Percentiles rank a stretch among this genome's conserved stretches.
Conservation (phyloP, 2,113 vertebrate species). For the Myocastor coypus region DNA sequence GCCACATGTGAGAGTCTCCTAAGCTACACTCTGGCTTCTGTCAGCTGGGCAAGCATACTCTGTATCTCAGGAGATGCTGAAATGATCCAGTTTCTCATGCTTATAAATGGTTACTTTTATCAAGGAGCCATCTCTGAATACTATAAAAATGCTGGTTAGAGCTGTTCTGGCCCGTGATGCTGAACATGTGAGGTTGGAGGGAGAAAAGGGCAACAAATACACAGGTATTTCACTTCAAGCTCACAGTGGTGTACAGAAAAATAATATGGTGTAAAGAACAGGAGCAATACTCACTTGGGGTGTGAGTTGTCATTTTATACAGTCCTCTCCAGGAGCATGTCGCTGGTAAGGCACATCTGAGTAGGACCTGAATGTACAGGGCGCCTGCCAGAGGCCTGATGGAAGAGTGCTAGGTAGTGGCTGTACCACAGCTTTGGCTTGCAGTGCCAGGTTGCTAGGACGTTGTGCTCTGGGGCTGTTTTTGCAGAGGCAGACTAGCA, state of each 20-base stretch:
- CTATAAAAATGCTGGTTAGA: neutral
- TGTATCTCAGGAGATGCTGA: neutral
- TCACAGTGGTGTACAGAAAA: no score
- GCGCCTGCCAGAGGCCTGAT: neutral
- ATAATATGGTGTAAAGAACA: neutral
- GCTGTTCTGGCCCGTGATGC: no score
- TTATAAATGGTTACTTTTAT: neutral
- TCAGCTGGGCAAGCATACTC: neutral
- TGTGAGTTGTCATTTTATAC: neutral
- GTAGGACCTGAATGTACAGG: neutral
- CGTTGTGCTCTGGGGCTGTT: neutral
- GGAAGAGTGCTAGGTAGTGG: neutral
- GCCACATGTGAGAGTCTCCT: neutral
- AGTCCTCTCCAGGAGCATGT: neutral
- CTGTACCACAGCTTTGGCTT: neutral
- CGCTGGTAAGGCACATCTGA: neutral
- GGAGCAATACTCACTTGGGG: neutral
- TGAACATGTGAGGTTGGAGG: neutral
- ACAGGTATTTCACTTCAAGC: neutral
- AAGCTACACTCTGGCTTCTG: neutral
- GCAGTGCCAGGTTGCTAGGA: neutral
- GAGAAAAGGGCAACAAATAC: neutral
- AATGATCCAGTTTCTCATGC: neutral
- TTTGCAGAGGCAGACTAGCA: neutral
- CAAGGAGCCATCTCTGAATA: neutral